Base-by-base conservation (phyloP, 1,140 invertebrate genomes). In the Heliconius hermathena region DNA sequence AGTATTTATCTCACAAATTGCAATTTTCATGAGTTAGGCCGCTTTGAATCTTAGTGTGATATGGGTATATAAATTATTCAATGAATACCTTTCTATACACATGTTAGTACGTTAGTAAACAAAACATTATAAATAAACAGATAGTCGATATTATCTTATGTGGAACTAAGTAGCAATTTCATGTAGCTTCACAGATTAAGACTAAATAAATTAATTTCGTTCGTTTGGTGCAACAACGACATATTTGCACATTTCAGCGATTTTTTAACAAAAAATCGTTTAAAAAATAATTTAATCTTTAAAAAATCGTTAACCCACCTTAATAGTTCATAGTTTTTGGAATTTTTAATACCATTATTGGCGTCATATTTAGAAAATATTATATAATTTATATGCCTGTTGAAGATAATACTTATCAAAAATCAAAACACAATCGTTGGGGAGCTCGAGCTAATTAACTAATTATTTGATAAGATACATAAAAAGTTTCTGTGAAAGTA, bases 371-470 rank as follows among this genome's bases (percentile, higher is more conserved):
- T 52, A 20, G 54, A 22, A 60, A 22, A 22, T 60, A 22, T 60
- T 60, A 22, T 60, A 60, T 60, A 60, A 22, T 22, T 9, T 60
- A 22, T 11, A 26, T 26, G 22, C 22, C 22, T n/a, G 3, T 26
- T 8, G 16, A 66, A 22, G 26, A 66, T 66, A 66, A 66, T 26
- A 13, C 4, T 29, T 66, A 66, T 66, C 60, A 66, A 66, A 29
- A 66, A 66, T 66, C 60, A 26, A 66, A n/a, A 66, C 0, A 29
- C 9, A 66, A 66, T 66, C 57, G 57, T 66, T 66, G 57, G 57
- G 57, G 22, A 66, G 57, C 60, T 66, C 22, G 11, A 66, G 60
- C 60, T 66, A 66, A 66, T 66, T 66, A 66, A 66, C 60, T 29
- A 29, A 66, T 66, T 66, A 66, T 29, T 66, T 66, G 60, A 66